Conservation (phyloP, 1,140 invertebrate genomes). For the Hyphantria cunea region DNA sequence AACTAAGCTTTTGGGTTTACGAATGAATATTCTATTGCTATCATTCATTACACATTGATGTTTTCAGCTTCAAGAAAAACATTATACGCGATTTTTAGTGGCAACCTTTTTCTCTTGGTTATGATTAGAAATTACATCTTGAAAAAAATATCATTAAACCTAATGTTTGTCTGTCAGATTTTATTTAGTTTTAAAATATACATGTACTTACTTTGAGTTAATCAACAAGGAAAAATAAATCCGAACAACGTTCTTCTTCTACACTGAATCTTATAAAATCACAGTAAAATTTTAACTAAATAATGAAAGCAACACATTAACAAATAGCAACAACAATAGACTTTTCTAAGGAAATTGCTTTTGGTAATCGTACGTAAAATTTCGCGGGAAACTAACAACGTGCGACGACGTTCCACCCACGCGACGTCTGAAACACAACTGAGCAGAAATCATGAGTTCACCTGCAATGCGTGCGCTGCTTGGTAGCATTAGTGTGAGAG, state of each 20-base stretch:
- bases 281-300: constrained; percentile 31
- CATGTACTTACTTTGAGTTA: constrained; percentile 19
- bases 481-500: constrained; percentile 51
- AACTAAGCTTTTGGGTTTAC: constrained; percentile 41
- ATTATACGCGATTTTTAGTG: constrained; percentile 1
- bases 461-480: constrained; percentile 78
- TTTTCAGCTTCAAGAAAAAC: constrained; percentile 21
- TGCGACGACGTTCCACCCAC: constrained; percentile 53
- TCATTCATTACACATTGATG: constrained; percentile 40
- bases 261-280: constrained; percentile 15
- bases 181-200: too few relatives aligned
- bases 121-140: too few relatives aligned
- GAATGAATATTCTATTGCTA: constrained; percentile 33
- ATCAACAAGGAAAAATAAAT: constrained; percentile 20
- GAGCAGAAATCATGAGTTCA: constrained; percentile 51
- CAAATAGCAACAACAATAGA: constrained; percentile 17
- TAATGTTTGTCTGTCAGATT: too few relatives aligned
- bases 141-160: too few relatives aligned
- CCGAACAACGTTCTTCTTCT: constrained; percentile 1
- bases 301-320: constrained; percentile 48
- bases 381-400: constrained; percentile 64
- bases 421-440: constrained; percentile 56
- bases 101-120: not conserved
- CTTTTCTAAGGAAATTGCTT: constrained; percentile 23
- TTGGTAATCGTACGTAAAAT: constrained; percentile 59